phyloP scores from a whole-genome alignment of 2,113 vertebrate species.

The Argyrosomus japonicus region DNA sequence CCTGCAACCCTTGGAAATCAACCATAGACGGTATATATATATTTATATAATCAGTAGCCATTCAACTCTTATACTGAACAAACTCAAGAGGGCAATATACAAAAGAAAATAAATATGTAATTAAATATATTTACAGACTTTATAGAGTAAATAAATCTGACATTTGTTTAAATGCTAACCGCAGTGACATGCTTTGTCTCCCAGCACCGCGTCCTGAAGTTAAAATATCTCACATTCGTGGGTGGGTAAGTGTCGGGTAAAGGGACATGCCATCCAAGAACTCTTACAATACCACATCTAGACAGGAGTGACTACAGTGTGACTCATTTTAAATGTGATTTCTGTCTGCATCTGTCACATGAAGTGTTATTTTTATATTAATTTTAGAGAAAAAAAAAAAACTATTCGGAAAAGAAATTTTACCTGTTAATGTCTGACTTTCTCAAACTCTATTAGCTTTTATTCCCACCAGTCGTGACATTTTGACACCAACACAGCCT shows the following conservation, averaged over 20 bases:
- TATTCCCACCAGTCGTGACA: not conserved
- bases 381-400: not conserved
- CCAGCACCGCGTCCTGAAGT: conserved; percentile 48
- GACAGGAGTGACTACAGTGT: conserved; percentile 13
- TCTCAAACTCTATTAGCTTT: not conserved
- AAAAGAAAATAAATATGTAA: conserved; percentile 56
- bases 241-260: conserved; percentile 50
- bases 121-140: conserved; percentile 65
- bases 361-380: not conserved
- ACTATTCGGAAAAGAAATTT: not conserved
- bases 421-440: not conserved
- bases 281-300: conserved; percentile 21
- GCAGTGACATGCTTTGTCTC: conserved; percentile 54
- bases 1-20: not conserved
- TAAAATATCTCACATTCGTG: conserved; percentile 70
- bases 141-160: conserved; percentile 47
- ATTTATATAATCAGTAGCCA: conserved; percentile 24
- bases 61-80: conserved; percentile 40
- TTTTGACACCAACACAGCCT: conserved; percentile 11
- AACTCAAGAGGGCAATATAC: conserved; percentile 14
- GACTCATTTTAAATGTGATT: conserved; percentile 3
- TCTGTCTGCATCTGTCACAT: not conserved
- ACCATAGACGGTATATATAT: conserved; percentile 15
- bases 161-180: conserved; percentile 23
- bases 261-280: conserved; percentile 48